Percentiles rank a stretch among this genome's conserved stretches.
These are phyloP conservation scores for Pasiphila rectangulata DNA, from an alignment of 2,888 invertebrate species.

Conservation along the genomic window DNA sequence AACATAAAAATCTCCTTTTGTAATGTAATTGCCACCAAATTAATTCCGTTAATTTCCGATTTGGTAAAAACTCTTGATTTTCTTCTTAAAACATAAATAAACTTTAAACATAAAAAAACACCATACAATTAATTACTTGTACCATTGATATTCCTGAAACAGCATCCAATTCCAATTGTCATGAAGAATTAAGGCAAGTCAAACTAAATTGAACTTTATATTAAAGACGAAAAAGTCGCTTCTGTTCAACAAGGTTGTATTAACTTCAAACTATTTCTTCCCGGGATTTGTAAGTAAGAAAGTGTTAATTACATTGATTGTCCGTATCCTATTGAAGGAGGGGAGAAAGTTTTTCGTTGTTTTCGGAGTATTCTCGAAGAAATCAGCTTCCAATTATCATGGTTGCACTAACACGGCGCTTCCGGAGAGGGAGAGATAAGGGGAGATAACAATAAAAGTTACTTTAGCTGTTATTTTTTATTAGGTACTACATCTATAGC, in stretches of 20 bases:
- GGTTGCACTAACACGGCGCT: constrained; percentile 25
- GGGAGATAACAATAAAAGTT: constrained; percentile 15
- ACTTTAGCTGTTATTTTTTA: constrained; percentile 2
- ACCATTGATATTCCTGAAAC: background rate
- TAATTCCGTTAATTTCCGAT: too few species aligned
- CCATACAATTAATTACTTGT: too few species aligned
- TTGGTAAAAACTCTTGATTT: too few species aligned
- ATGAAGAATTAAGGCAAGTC: background rate
- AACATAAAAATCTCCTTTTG: too few species aligned
- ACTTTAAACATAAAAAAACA: too few species aligned
- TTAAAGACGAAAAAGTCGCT: background rate
- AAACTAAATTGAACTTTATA: constrained; percentile 1
- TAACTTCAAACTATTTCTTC: constrained; percentile 7
- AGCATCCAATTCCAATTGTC: background rate
- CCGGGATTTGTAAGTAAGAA: constrained; percentile 15
- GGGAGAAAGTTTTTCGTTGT: constrained; percentile 28
- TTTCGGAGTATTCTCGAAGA: constrained; percentile 5
- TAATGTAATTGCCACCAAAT: too few species aligned
- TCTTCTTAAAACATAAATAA: too few species aligned
- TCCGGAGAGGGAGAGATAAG: constrained; percentile 16
- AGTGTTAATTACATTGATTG: constrained; percentile 34
- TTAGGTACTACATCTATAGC: too few species aligned
- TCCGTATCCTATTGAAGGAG: constrained; percentile 25
- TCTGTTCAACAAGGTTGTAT: background rate
- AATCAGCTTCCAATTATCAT: constrained; percentile 32